Percentiles rank a stretch among this genome's conserved stretches.
These are phyloP conservation scores for Centruroides vittatus DNA, from an alignment of 1,140 invertebrate species.

Conservation along the genomic window DNA sequence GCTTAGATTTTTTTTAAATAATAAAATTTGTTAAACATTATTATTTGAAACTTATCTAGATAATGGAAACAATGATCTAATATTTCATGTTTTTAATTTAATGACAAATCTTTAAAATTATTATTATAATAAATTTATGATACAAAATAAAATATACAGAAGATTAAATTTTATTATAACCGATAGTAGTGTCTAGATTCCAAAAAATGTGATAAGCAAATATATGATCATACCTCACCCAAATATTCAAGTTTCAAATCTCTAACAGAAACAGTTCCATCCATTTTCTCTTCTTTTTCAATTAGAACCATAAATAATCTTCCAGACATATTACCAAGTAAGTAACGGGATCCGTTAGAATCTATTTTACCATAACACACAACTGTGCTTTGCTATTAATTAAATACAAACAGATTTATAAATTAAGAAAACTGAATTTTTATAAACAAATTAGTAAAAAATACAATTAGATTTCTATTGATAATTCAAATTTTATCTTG, in stretches of 20 bases:
- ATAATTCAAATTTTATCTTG: slow-evolving; percentile 24
- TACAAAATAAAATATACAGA: no score
- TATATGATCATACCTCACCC: slow-evolving; percentile 37
- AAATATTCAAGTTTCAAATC: slow-evolving; percentile 87
- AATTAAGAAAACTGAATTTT: slow-evolving; percentile 1
- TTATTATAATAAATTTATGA: no score
- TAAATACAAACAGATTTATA: neutral
- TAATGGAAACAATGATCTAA: no score
- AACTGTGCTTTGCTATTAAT: slow-evolving; percentile 70
- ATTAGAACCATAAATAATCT: slow-evolving; percentile 93
- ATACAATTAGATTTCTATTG: neutral
- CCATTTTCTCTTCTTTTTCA: slow-evolving; percentile 64
- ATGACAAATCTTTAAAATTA: no score
- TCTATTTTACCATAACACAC: slow-evolving; percentile 91
- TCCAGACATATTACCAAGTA: slow-evolving; percentile 88
- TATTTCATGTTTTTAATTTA: no score
- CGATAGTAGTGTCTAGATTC: no score
- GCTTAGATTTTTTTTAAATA: no score
- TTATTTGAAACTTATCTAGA: no score
- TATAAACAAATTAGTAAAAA: slow-evolving; percentile 6
- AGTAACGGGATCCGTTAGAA: slow-evolving; percentile 71
- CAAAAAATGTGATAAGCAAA: no score
- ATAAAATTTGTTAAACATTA: no score
- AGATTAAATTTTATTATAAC: no score
- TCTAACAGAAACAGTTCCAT: slow-evolving; percentile 59